Evolutionary conservation across 2,113 vertebrate genomes (phyloP).

Genomic region (Misgurnus mizolepis): DNA sequence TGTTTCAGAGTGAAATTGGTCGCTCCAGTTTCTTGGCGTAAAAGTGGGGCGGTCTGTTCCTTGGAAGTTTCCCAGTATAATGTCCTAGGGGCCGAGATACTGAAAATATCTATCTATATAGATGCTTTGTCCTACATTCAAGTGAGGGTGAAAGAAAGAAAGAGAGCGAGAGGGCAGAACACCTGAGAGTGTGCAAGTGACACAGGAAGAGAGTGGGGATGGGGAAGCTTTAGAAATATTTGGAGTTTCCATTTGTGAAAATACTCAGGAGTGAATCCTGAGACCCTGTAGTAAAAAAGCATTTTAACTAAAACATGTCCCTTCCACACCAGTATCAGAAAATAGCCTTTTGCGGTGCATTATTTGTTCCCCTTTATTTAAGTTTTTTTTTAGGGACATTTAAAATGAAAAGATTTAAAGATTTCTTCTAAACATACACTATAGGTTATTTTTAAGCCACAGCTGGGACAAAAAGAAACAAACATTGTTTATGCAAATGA

Average conservation of each 20-base stretch:
- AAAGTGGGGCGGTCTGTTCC: constrained; percentile 83
- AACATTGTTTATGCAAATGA: no score
- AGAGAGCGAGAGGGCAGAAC: constrained; percentile 56
- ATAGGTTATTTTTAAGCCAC: no score
- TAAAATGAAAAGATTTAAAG: no score
- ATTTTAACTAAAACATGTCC: no score
- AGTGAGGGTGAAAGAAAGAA: constrained; percentile 50
- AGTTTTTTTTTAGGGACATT: no score
- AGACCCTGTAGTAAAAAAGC: no score
- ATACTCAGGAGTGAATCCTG: background rate
- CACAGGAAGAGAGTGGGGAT: constrained; percentile 20
- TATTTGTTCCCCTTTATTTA: no score
- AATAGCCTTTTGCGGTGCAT: no score
- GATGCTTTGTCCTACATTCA: constrained; percentile 77
- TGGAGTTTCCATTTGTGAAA: background rate
- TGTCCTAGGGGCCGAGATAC: constrained; percentile 79
- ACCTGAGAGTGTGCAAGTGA: constrained; percentile 37
- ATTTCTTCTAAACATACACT: no score
- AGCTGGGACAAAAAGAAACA: no score
- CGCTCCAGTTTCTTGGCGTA: constrained; percentile 75
- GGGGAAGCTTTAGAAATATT: background rate
- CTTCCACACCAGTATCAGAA: no score
- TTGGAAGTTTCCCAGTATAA: constrained; percentile 82
- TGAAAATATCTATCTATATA: constrained; percentile 80
- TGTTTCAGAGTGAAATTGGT: constrained; percentile 68